A percentile compares a stretch with the other conserved stretches of the same genome.
Evolutionary conservation across 2,113 vertebrate genomes (phyloP).

Genomic region (Pollimyrus isidori): DNA sequence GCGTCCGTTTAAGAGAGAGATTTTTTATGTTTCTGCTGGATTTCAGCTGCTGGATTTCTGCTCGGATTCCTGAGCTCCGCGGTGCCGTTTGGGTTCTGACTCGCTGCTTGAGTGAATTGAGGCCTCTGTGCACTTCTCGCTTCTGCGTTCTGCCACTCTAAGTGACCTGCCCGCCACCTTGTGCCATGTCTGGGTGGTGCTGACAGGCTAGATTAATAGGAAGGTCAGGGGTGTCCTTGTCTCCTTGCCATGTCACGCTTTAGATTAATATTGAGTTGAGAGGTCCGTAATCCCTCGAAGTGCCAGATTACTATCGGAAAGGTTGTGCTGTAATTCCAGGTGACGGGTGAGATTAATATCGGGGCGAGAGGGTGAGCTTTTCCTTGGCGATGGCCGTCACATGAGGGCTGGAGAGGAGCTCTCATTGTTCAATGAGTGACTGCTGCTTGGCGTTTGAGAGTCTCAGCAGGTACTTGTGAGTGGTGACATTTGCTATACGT

Average conservation of each 20-base stretch:
- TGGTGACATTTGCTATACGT: neutral
- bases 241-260: neutral
- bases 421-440: neutral
- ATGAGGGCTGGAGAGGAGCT: neutral
- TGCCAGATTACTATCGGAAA: neutral
- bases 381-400: neutral
- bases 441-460: neutral
- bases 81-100: neutral
- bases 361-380: neutral
- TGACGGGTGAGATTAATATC: neutral
- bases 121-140: neutral
- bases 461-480: neutral
- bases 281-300: conserved; percentile 14
- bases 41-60: neutral
- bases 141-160: neutral
- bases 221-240: neutral
- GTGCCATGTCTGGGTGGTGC: neutral
- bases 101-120: neutral
- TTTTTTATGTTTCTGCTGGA: neutral
- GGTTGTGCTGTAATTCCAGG: neutral
- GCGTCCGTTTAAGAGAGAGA: neutral
- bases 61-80: neutral
- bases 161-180: neutral
- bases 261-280: neutral
- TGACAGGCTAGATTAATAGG: conserved; percentile 11